Base-by-base conservation (phyloP, 2,113 vertebrate genomes). In the Strix aluco region DNA sequence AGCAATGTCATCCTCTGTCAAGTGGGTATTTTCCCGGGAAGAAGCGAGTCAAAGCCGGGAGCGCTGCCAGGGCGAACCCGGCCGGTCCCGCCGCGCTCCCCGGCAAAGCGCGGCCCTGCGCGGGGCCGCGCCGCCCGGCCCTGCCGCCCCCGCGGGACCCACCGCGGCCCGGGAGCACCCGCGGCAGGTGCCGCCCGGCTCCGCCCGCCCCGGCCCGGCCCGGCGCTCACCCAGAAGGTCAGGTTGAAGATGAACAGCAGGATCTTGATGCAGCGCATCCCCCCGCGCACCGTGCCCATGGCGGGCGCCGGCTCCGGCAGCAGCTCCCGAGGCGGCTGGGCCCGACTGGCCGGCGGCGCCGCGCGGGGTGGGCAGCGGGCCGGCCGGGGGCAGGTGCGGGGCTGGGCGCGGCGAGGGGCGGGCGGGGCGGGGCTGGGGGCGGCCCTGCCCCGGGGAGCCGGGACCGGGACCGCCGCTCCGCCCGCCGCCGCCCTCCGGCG, bases 241-340 rank as follows among this genome's bases (percentile, higher is more conserved):
- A 99, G 98, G 98, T 99, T 99, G 98, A 99, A 99, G 70, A 98
- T 97, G 94, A 99, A 99, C 83, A 99, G 98, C 95, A 99, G 98
- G 95, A 99, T 99, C 97, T 99, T 99, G 88, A 99, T 97, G 73
- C 99, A 99, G 93, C 98, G 99, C 98, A 99, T 99, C 92, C 98
- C 98, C 86, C 98, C 98, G 97, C 98, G 98, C 80, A 98, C 98
- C 94, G 98, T 98, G 92, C 99, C 99, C 99, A 99, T 99, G 93
- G 93, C 79, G 55, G 70, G 42, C 71, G 71, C 82, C 52, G 57
- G 81, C 75, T 75, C 70, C 65, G 17, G 61, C 58, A 86, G 92
- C 88, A 34, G 70, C 86, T 89, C 54, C 47, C 55, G 70, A 23
- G 34, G 42, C 85, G 63, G 62, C 47, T 69, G 59, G 49, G 83